Conservation (phyloP, 1,140 invertebrate genomes). For the Macrocentrus cingulum region DNA sequence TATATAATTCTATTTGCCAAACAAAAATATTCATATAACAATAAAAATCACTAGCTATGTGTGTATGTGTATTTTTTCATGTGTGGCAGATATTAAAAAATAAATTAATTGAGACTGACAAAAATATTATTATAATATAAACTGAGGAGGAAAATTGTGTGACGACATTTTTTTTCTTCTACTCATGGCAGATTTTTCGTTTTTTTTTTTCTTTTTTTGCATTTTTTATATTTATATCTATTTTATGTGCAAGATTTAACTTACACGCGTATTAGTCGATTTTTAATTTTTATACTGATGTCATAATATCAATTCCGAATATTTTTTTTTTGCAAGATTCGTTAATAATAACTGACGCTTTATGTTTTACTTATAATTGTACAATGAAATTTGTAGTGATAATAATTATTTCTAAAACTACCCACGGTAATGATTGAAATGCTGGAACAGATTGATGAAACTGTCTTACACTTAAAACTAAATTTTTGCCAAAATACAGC, state of each 20-base stretch:
- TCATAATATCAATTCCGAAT: too few species aligned
- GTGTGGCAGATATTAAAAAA: neutral
- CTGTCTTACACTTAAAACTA: conserved; percentile 21
- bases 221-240: neutral
- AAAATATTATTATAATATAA: neutral
- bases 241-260: conserved; percentile 5
- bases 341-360: neutral
- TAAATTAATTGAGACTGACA: conserved; percentile 7
- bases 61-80: neutral
- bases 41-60: too few species aligned
- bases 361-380: too few species aligned
- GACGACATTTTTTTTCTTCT: conserved; percentile 1
- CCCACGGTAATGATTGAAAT: conserved; percentile 22
- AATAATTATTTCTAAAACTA: conserved; percentile 2
- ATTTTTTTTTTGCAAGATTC: neutral
- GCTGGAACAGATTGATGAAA: conserved; percentile 26
- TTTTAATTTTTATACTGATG: too few species aligned
- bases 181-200: neutral
- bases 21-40: neutral
- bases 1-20: too few species aligned
- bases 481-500: conserved; percentile 6
- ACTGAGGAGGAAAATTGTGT: neutral
- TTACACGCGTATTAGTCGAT: neutral
- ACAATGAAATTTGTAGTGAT: too few species aligned
- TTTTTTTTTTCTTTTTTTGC: conserved; percentile 2